Base-by-base conservation (phyloP, 2,113 vertebrate genomes). In the Gadus macrocephalus region DNA sequence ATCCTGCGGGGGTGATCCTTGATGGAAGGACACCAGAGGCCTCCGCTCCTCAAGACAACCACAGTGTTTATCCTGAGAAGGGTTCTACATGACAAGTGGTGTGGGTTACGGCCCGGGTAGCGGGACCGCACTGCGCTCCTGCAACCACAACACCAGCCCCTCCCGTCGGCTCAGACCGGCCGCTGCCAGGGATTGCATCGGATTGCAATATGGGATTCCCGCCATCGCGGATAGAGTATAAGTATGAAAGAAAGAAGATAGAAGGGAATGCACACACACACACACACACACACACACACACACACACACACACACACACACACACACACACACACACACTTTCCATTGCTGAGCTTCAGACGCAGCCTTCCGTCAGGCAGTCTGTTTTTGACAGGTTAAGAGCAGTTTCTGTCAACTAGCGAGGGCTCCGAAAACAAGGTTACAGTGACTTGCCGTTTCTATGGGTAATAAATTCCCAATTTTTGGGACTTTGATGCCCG, bases 341-440 rank as follows among this genome's bases (percentile, higher is more conserved):
- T 49, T 14, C 42, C 42, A 49, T 49, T 49, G 8, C 42, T 49
- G 9, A 49, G 12, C 42, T 49, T 66, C 28, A 12, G 72, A 49
- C 25, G 28, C 27, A 76, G 11, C 55, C 14, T 9, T 67, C 66
- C 70, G 55, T 62, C 71, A 81, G 61, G 35, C 61, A 59, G 64
- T 17, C 60, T 65, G 66, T 74, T 80, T 68, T 7, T 69, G 78
- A 80, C 70, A 80, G 67, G 55, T 72, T 73, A 79, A 63, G 27
- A 73, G 59, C 68, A 70, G 67, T 65, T 71, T 19, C 53, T 75
- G 69, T 76, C 78, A 78, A 68, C 55, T 55, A 59, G 15, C 72
- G 69, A 25, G 19, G 60, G 6, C 68, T 74, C 75, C 70, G 28
- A 74, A 72, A 77, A 78, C 17, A 14, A 62, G 64, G 71, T 64